Evolutionary conservation across 1,140 invertebrate species (phyloP), one percentile per base, ranked within the genome.

Genomic region (Microplitis mediator): DNA sequence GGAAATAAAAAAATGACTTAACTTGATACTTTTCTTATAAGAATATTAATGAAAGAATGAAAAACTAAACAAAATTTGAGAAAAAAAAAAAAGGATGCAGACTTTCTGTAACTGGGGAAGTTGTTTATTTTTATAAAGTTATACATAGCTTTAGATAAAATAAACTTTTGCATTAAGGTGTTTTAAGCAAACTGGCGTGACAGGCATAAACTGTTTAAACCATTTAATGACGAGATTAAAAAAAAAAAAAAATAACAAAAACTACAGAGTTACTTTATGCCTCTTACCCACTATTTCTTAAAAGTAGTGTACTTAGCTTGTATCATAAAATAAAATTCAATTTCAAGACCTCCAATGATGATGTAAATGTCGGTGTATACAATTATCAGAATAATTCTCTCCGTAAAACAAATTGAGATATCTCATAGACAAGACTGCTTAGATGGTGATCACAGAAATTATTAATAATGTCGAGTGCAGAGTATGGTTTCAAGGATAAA

Each of bases 131-230:
- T 45, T 9, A 11, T 6, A 45, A 45, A 45, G 39, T 45, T 45
- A 45, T 9, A 45, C 39, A 45, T 45, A 45, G 39, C 39, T 45
- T 11, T 9, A 45, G 39, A 45, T 45, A 45, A 45, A 45, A 45
- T 45, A 45, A 45, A 45, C 39, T 45, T 45, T 45, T 45, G 39
- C 39, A 45, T 45, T 45, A 9, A 45, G 39, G 39, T 45, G 39
- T 45, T 45, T 45, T 45, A 45, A 45, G 39, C 39, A 31, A 56
- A 13, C 36, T 39, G 6, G 4, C 9, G 62, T 39, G 62, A 45
- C 62, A 64, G 45, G 62, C 36, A 64, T 64, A 64, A 64, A 64
- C 45, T 64, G 62, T 64, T 64, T 45, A 16, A 64, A 39, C 45
- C 62, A 16, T 64, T 64, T 64, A 64, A 64, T 64, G 62, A 64